Percentiles rank a stretch among this genome's conserved stretches.
These are phyloP conservation scores for Muscidifurax raptorellus DNA, from an alignment of 1,140 invertebrate species.

Conservation along the genomic window DNA sequence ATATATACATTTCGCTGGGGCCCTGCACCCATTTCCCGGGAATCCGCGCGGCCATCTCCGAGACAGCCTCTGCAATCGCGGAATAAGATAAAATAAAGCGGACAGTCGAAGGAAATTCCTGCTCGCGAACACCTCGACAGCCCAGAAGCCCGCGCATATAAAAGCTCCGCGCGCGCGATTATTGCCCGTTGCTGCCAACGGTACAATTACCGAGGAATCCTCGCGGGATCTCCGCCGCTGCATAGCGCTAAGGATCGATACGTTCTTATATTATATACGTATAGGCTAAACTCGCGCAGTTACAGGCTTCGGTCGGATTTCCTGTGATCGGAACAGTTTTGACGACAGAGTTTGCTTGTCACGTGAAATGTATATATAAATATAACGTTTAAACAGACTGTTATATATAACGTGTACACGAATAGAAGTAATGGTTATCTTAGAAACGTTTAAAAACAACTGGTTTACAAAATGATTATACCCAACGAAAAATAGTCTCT, in stretches of 20 bases:
- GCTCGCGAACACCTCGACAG: constrained; percentile 23
- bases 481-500: no score
- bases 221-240: not conserved
- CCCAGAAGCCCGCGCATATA: constrained; percentile 11
- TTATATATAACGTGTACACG: no score
- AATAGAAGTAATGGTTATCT: no score
- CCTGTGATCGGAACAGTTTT: not conserved
- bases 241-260: not conserved
- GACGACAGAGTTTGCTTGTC: not conserved
- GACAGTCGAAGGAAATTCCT: constrained; percentile 21
- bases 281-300: not conserved
- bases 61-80: not conserved
- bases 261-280: not conserved
- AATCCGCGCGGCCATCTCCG: not conserved
- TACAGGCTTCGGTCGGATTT: not conserved
- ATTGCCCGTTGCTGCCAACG: not conserved
- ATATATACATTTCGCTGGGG: not conserved
- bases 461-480: no score
- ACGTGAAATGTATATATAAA: no score
- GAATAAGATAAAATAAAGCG: constrained; percentile 8
- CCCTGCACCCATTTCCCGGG: constrained; percentile 11
- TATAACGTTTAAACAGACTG: no score
- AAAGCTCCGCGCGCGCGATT: not conserved
- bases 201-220: constrained; percentile 49
- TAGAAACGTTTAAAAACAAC: no score